These are phyloP conservation scores for Myrmecophaga tridactyla DNA, from an alignment of 2,113 vertebrate species.

Conservation along the genomic window DNA sequence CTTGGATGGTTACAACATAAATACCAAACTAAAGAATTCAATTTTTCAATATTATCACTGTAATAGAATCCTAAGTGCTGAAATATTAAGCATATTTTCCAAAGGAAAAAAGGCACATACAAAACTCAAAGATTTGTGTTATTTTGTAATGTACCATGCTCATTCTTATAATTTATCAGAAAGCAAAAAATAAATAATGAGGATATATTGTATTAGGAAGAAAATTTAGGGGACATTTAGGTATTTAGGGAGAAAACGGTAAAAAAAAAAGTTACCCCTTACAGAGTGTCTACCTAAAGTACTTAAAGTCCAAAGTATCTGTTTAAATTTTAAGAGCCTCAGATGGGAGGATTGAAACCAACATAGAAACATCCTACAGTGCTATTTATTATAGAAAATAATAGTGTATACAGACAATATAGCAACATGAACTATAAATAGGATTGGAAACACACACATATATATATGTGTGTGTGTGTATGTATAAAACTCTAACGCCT, in stretches of 20 bases:
- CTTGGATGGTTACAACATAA: neutral
- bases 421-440: neutral
- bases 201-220: neutral
- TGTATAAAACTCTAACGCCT: neutral
- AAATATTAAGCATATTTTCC: conserved; percentile 12
- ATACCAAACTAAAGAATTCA: neutral
- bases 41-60: neutral
- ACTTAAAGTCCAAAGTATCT: neutral
- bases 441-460: neutral
- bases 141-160: neutral
- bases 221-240: too few species aligned
- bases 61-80: neutral
- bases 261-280: neutral
- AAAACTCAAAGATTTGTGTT: neutral
- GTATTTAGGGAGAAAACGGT: neutral
- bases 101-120: neutral
- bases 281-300: neutral
- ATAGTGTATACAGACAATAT: neutral
- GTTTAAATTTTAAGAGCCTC: neutral
- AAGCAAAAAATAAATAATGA: conserved; percentile 24
- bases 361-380: neutral
- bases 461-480: neutral
- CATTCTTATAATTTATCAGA: conserved; percentile 27
- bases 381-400: conserved; percentile 5
- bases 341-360: neutral